Evolutionary conservation across 2,888 invertebrate species (phyloP).

Genomic region (Pachydiplax longipennis): DNA sequence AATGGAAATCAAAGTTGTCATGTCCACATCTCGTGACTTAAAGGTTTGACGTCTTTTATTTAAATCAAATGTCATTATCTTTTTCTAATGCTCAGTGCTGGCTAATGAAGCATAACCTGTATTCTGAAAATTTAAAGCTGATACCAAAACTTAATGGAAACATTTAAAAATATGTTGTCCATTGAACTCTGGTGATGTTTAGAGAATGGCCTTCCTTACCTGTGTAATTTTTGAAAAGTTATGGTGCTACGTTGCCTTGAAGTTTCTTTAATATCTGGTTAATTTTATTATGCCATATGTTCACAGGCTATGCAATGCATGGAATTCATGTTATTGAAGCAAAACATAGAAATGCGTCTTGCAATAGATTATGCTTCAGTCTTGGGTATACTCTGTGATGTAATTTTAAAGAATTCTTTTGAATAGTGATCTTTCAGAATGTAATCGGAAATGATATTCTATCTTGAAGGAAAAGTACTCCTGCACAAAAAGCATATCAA

Average conservation of each 20-base stretch:
- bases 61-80: constrained; percentile 7
- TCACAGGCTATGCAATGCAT: neutral
- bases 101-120: constrained; percentile 4
- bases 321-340: neutral
- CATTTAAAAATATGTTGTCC: constrained; percentile 7
- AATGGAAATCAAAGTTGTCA: neutral
- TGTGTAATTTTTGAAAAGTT: constrained; percentile 17
- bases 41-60: constrained; percentile 12
- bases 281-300: neutral
- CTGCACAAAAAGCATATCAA: constrained; percentile 33
- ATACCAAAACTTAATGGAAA: neutral
- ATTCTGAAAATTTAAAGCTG: constrained; percentile 6
- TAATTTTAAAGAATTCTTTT: neutral
- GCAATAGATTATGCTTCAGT: constrained; percentile 37
- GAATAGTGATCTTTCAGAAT: neutral
- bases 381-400: neutral
- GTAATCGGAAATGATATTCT: neutral
- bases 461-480: neutral
- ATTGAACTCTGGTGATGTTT: neutral
- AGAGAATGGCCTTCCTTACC: neutral
- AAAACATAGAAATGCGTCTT: neutral
- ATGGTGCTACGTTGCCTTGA: constrained; percentile 37
- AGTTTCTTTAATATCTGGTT: constrained; percentile 1
- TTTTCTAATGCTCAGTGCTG: constrained; percentile 30
- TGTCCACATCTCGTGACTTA: neutral